Base-by-base conservation (phyloP, 64 coral and sea anemone species). In the Montipora capricornis region DNA sequence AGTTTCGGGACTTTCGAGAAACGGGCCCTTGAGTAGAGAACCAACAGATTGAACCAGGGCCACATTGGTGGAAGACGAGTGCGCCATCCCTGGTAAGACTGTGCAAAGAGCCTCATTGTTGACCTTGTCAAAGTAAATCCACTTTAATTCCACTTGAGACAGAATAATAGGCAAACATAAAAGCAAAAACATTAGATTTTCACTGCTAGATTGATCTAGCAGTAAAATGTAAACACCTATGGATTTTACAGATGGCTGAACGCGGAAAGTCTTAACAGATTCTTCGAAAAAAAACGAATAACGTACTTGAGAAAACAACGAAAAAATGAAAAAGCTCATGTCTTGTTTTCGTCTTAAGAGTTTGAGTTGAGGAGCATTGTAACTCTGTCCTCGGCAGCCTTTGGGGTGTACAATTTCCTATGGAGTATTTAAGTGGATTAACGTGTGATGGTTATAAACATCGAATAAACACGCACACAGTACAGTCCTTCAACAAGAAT, bases 331-430 rank as follows among this genome's bases (percentile, higher is more conserved):
- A 13, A 16, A 17, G 46, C 49, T 78, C n/a, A 78, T 49, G 44
- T 6, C 52, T 64, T 17, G 48, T 13, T 12, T 20, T 53, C 57
- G 49, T 20, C 50, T 59, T 82, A 8, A 15, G 55, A 46, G 55
- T 4, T 78, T 0, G 3, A 44, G 64, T 5, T 59, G 20, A 19
- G 14, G 12, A 82, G 80, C 60, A 59, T 66, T 44, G 29, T 59
- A 6, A 81, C 68, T 16, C 37, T 44, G 47, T 64, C 44, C 17
- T 1, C 12, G 22, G 22, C 22, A 44, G 8, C 20, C 12, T 60
- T 20, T 19, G 80, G 5, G 68, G 80, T 82, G 80, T 66, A 64
- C 20, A 62, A 26, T 82, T 82, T 82, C 80, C 11, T 44, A 62
- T 37, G 26, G 24, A 12, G 9, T 57, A 57, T 57, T 57, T 17